Conservation (phyloP, 2,797 vertebrate genomes). For the Distichodus sexfasciatus region DNA sequence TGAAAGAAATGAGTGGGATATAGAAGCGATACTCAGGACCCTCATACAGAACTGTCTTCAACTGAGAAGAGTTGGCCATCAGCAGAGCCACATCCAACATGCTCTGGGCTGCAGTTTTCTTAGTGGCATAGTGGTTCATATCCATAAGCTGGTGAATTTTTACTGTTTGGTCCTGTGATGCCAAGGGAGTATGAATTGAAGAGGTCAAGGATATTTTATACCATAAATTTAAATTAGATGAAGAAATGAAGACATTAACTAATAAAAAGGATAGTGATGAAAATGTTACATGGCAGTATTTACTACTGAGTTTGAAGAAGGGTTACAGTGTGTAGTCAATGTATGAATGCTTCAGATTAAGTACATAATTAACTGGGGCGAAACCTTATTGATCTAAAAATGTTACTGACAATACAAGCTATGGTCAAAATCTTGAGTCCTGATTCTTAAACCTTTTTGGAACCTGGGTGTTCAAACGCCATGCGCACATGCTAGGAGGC, state of each 20-base stretch:
- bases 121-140: slow-evolving; percentile 85
- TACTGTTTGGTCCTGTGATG: neutral
- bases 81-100: slow-evolving; percentile 86
- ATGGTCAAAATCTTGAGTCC: neutral
- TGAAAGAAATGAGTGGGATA: slow-evolving; percentile 73
- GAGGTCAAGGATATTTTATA: too few relatives aligned
- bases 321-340: too few relatives aligned
- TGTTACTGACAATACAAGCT: too few relatives aligned
- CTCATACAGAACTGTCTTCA: slow-evolving; percentile 82
- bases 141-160: slow-evolving; percentile 60
- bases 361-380: too few relatives aligned
- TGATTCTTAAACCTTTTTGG: neutral
- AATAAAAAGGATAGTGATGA: too few relatives aligned
- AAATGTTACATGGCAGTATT: too few relatives aligned
- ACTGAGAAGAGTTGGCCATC: slow-evolving; percentile 85
- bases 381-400: too few relatives aligned
- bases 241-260: too few relatives aligned
- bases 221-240: neutral
- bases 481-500: neutral
- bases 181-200: neutral
- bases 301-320: too few relatives aligned
- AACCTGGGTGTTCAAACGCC: slow-evolving; percentile 9
- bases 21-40: slow-evolving; percentile 78
- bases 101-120: slow-evolving; percentile 88
- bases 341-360: neutral